Evolutionary conservation across 2,797 vertebrate genomes (phyloP).

Genomic region (Heliangelus exortis): DNA sequence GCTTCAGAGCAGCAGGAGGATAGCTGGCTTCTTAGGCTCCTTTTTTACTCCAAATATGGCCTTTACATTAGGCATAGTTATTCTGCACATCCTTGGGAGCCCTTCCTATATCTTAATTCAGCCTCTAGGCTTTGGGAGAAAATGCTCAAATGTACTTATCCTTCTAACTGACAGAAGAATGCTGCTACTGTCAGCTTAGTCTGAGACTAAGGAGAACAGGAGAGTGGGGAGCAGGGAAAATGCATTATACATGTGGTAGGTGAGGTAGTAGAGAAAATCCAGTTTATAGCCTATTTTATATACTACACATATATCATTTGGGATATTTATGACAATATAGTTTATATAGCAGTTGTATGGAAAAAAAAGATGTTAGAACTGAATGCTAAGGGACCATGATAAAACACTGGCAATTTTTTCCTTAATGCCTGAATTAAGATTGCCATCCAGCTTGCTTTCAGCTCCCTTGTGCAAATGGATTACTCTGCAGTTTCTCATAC

Average conservation of each 20-base stretch:
- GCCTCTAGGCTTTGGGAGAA: neutral
- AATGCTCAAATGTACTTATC: neutral
- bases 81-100: slow-evolving; percentile 4
- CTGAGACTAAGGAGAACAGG: neutral
- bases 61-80: slow-evolving; percentile 30
- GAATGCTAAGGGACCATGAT: neutral
- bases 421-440: slow-evolving; percentile 1
- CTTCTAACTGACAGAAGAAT: neutral
- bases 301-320: slow-evolving; percentile 14
- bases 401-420: neutral
- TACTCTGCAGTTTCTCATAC: slow-evolving; percentile 22
- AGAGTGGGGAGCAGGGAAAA: slow-evolving; percentile 10
- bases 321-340: slow-evolving; percentile 32
- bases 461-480: neutral
- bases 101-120: neutral
- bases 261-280: slow-evolving; percentile 36
- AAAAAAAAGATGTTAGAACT: slow-evolving; percentile 24
- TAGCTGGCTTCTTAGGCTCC: slow-evolving; percentile 15
- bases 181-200: slow-evolving; percentile 5
- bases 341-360: slow-evolving; percentile 34
- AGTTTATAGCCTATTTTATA: slow-evolving; percentile 44
- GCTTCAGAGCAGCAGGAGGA: slow-evolving; percentile 33
- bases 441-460: slow-evolving; percentile 17
- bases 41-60: slow-evolving; percentile 54
- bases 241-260: slow-evolving; percentile 19